Base-by-base conservation (phyloP, 2,888 invertebrate genomes). In the Argyra leucocephala region DNA sequence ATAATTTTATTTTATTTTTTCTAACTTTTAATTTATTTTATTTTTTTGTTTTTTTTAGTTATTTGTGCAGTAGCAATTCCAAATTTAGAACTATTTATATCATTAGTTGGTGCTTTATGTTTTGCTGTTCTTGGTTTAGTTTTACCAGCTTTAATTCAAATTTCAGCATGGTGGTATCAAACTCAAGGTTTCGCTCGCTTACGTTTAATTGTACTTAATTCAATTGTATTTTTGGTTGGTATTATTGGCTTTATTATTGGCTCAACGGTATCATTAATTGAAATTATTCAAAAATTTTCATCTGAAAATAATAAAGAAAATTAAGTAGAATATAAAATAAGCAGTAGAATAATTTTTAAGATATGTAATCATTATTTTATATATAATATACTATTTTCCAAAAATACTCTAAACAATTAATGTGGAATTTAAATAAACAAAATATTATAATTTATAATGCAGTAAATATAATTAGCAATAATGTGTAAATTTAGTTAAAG, bases 111-210 rank as follows among this genome's bases (percentile, higher is more conserved):
- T 48, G 88, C 89, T 1, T 81, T 90, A 62, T 88, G 88, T 69
- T 81, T 88, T 67, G 88, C 89, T 5, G 86, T 87, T 2, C 79
- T 90, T 62, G 89, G 89, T 10, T 83, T 90, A 57, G 86, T 87
- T 3, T 89, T 90, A 74, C 90, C 90, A 24, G 88, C 89, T 1
- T 82, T 88, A 36, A 87, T 90, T 71, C 88, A 90, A 72, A 81
- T 88, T 59, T 85, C 88, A 72, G 86, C 86, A 3, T 80, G 85
- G 67, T 90, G 86, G 84, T 85, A 87, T 0, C 80, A 84, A 70
- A 79, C 82, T 23, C 77, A 82, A 21, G 85, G 85, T 1, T 79
- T 79, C 63, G 76, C 74, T 67, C 75, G 77, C 48, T 70, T 80
- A 62, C 76, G 82, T 70, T 66, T 82, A 2, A 73, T 78, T 15